phyloP scores from a whole-genome alignment of 2,113 vertebrate species.

The Anthoscopus minutus region DNA sequence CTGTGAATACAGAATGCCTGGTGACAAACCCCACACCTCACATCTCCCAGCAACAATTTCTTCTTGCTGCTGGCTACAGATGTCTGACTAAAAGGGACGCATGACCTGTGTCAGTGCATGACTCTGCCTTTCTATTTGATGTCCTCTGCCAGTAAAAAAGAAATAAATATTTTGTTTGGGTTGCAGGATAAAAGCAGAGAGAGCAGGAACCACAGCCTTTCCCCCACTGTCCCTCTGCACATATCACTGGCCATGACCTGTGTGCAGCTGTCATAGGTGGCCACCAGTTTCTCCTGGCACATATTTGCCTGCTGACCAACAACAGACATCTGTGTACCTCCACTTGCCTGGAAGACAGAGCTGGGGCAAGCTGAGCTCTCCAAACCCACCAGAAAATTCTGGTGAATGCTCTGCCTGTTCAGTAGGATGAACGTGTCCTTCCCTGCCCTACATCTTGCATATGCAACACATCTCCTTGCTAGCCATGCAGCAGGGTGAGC shows the following conservation, averaged over 20 bases:
- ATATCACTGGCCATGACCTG: fast-evolving
- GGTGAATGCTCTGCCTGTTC: background rate
- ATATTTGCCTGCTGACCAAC: background rate
- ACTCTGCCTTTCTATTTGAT: background rate
- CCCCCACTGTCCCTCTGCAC: background rate
- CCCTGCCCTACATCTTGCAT: background rate
- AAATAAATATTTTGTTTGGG: background rate
- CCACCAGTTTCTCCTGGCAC: background rate
- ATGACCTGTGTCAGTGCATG: background rate
- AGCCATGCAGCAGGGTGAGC: background rate
- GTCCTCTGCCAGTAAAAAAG: background rate
- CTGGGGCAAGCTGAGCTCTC: background rate
- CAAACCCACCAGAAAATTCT: background rate
- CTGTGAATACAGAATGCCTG: background rate
- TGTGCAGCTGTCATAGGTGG: background rate
- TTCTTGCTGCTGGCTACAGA: background rate
- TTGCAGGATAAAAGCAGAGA: background rate
- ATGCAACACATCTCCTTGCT: background rate
- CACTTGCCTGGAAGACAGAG: background rate
- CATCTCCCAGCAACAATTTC: background rate
- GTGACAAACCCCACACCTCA: background rate
- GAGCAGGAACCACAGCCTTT: background rate
- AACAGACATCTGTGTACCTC: background rate
- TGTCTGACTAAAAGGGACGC: background rate
- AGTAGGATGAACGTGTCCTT: background rate